phyloP scores from a whole-genome alignment of 2,113 vertebrate genomes.

The Anguilla rostrata region DNA sequence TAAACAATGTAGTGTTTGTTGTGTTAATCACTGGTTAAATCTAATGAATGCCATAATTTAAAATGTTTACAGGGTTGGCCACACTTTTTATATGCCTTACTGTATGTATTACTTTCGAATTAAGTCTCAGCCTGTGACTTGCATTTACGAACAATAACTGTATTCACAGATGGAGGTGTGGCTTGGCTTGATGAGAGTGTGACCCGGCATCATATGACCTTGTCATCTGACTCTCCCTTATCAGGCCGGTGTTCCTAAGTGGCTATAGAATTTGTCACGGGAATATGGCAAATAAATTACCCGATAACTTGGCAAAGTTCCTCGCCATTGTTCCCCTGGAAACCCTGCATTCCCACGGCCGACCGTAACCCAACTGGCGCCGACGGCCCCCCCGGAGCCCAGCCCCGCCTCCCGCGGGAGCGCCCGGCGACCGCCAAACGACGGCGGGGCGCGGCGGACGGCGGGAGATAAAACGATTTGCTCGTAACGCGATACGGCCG shows the following conservation, averaged over 20 bases:
- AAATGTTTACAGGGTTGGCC: too few species aligned
- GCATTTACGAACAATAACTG: too few species aligned
- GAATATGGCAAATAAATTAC: constrained; percentile 27
- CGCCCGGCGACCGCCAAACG: too few species aligned
- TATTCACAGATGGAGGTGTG: neutral
- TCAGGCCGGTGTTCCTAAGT: constrained; percentile 42
- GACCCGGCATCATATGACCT: constrained; percentile 17
- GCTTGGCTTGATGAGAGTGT: neutral
- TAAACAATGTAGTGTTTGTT: too few species aligned
- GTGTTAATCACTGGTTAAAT: too few species aligned
- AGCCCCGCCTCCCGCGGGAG: neutral
- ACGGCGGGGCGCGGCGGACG: too few species aligned
- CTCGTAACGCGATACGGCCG: neutral
- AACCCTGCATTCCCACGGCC: constrained; percentile 34
- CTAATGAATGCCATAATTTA: too few species aligned
- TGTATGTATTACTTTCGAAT: too few species aligned
- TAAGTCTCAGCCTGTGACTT: too few species aligned
- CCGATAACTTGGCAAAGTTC: constrained; percentile 49
- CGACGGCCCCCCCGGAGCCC: constrained; percentile 20
- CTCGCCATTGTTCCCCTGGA: constrained; percentile 57
- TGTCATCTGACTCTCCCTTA: constrained; percentile 16
- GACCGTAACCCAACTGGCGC: constrained; percentile 12
- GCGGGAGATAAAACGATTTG: neutral
- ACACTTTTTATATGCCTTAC: too few species aligned
- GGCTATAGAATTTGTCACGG: constrained; percentile 19